Evolutionary conservation across 2,797 vertebrate species (phyloP).

Genomic region (Alectoris magna): DNA sequence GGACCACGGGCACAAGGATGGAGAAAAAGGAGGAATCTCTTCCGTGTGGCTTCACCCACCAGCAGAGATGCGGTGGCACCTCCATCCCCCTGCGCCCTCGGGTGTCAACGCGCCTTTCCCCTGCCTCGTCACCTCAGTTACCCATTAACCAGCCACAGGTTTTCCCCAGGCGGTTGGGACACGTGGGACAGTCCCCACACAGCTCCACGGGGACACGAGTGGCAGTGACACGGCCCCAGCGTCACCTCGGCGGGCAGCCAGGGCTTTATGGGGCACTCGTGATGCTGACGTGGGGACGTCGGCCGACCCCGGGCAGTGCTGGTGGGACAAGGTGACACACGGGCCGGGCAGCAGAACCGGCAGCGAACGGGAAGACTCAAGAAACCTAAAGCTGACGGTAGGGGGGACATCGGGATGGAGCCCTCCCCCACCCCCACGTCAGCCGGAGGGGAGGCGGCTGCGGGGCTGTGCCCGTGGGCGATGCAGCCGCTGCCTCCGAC

Average conservation of each 20-base stretch:
- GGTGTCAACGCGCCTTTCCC: constrained; percentile 22
- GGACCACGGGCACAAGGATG: background rate
- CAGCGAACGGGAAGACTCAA: background rate
- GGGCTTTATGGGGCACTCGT: background rate
- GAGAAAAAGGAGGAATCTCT: too few species aligned
- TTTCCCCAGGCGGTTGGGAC: background rate
- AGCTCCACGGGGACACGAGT: background rate
- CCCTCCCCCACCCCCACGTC: background rate
- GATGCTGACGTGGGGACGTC: background rate
- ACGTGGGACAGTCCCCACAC: background rate
- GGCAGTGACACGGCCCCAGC: background rate
- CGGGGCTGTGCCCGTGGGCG: background rate
- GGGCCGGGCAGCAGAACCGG: background rate
- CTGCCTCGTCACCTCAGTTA: background rate
- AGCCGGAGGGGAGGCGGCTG: background rate
- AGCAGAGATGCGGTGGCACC: background rate
- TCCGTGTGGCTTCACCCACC: background rate
- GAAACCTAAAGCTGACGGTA: background rate
- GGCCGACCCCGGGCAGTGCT: background rate
- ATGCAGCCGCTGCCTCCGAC: background rate
- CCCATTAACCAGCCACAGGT: constrained; percentile 37
- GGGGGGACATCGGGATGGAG: background rate
- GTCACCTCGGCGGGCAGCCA: accelerated
- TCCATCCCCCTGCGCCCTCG: accelerated
- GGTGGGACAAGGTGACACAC: too few species aligned